Evolutionary conservation across 2,888 invertebrate species (phyloP), one percentile per base, ranked within the genome.

Genomic region (Orthosia incerta): DNA sequence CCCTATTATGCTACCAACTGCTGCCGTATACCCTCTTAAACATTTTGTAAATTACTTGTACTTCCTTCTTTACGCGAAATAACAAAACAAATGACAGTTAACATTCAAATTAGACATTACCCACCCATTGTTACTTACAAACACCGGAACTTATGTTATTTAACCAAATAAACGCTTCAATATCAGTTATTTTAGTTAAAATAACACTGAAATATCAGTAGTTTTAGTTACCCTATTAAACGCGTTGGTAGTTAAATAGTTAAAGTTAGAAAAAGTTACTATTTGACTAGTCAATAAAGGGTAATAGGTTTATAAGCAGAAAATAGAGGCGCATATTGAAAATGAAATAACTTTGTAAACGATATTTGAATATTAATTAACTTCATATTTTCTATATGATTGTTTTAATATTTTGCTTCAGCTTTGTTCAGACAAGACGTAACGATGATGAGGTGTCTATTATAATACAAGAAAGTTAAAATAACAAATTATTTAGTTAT

Each of bases 221-320:
- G 66, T 76, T 74, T 76, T 73, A 57, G 79, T 72, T 70, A 77
- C 76, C 72, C 76, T 74, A 82, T 88, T 86, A 86, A 89, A 86
- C 83, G 77, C 78, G 82, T 86, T 86, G 71, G 69, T 64, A 39
- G 56, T 77, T 69, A 71, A 84, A 87, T 87, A 87, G 88, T 89
- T 87, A 89, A 87, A 87, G 82, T 88, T 81, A 26, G 61, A 55
- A 80, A 81, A 15, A 53, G 84, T 86, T 83, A 82, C 80, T 87
- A 88, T 90, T 90, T 90, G 86, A 88, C 87, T 86, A 89, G 85
- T 90, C 86, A 87, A 86, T 88, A 83, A 88, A 88, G 89, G 89
- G 91, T 89, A 80, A 89, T 86, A 75, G 83, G 76, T 87, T 86
- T 82, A 76, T 76, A 80, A 74, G 76, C 71, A 71, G 75, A 77